Base-by-base conservation (phyloP, 1,140 invertebrate genomes). In the Cataglyphis hispanica region DNA sequence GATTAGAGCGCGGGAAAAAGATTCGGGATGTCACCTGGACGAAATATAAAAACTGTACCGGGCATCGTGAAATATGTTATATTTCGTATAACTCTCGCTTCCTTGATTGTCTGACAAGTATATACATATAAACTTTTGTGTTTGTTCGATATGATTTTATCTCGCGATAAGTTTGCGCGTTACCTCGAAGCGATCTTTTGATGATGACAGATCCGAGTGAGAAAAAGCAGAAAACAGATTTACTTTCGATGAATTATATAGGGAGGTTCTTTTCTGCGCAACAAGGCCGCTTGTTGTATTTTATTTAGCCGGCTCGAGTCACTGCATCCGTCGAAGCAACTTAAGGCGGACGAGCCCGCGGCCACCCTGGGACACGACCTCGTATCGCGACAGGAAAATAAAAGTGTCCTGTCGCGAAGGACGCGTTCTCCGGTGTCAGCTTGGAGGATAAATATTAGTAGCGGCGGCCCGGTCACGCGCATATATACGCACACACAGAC, bases 391-490 rank as follows among this genome's bases (percentile, higher is more conserved):
- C 66, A 27, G 83, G 34, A 60, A 83, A 74, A 83, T 83, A 74
- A 83, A 74, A 74, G 67, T 34, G 67, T 61, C 13, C 67, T 58
- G 67, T 61, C 67, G 78, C 67, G 78, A 83, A 72, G 83, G 31
- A 63, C 74, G 27, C 72, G 53, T 67, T 81, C 64, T 87, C 80
- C 61, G 66, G 81, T 90, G 88, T 89, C 88, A 83, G n/a, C 78
- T 86, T 86, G 37, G 67, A 76, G 58, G 85, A 86, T 87, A 90
- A 91, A 91, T 84, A 91, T 91, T 92, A 90, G 86, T 86, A 75
- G 86, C 86, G 76, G 86, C 75, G 76, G 60, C 13, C 31, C 86
- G 78, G 53, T 86, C 22, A 72, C 84, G 46, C 46, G 46, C 46
- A 16, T 16, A 16, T 13, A 0, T 4, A 4, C 46, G 16, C 13